A percentile compares a stretch with the other conserved stretches of the same genome.
These are phyloP conservation scores for Drosophila varians DNA, from an alignment of 1,140 invertebrate species.

Conservation along the genomic window DNA sequence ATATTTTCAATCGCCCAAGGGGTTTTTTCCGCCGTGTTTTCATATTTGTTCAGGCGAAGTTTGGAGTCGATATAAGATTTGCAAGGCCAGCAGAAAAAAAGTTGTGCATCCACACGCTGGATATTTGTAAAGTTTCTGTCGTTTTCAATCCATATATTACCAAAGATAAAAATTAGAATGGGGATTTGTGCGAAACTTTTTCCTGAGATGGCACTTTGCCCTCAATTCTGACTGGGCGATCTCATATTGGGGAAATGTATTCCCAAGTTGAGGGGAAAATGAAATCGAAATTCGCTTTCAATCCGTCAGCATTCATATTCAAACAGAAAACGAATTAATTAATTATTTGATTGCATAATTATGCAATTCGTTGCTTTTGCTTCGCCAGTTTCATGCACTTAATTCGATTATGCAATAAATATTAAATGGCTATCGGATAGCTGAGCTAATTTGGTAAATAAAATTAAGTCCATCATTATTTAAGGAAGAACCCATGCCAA, in stretches of 20 bases:
- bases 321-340: not conserved
- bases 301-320: not conserved
- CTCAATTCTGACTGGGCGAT: constrained; percentile 12
- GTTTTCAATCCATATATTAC: constrained; percentile 49
- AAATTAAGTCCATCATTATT: constrained; percentile 8
- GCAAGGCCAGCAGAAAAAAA: constrained; percentile 26
- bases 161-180: constrained; percentile 41
- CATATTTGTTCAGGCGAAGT: constrained; percentile 53
- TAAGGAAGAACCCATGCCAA: not conserved
- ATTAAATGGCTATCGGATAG: constrained; percentile 3
- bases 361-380: not conserved
- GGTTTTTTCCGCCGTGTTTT: constrained; percentile 51
- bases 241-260: not conserved
- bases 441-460: not conserved
- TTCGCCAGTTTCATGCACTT: not conserved
- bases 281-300: not conserved
- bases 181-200: constrained; percentile 15
- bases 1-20: constrained; percentile 73
- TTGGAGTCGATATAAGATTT: constrained; percentile 45
- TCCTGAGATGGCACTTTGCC: not conserved
- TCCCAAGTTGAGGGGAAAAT: not conserved
- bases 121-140: constrained; percentile 62
- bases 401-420: constrained; percentile 15
- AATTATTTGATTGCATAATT: constrained; percentile 1
- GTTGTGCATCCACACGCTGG: constrained; percentile 33